A percentile compares a stretch with the other conserved stretches of the same genome.
Evolutionary conservation across 2,797 vertebrate species (phyloP).

Genomic region (Bradypodion ventrale): DNA sequence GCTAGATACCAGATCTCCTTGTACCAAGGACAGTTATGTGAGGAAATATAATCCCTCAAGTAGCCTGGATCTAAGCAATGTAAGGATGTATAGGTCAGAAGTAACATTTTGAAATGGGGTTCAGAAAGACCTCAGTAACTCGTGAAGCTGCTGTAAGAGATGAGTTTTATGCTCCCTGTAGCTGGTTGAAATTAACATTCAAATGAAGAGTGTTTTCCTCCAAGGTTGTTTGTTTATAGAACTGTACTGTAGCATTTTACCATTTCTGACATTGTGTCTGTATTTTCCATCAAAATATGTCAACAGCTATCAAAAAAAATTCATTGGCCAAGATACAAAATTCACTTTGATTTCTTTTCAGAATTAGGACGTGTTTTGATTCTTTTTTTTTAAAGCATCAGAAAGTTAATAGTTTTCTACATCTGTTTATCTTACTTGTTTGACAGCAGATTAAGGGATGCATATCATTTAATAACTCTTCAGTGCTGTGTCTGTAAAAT

Average conservation of each 20-base stretch:
- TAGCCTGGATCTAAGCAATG: too few relatives aligned
- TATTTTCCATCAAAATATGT: neutral
- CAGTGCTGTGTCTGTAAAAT: too few relatives aligned
- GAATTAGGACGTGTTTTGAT: neutral
- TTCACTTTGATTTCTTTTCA: neutral
- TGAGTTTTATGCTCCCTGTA: too few relatives aligned
- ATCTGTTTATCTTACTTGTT: neutral
- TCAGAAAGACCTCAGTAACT: too few relatives aligned
- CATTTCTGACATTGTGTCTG: neutral
- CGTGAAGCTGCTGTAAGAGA: too few relatives aligned
- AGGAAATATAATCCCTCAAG: too few relatives aligned
- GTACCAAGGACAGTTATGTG: too few relatives aligned
- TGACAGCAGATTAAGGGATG: neutral
- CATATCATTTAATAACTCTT: too few relatives aligned
- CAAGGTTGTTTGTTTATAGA: neutral
- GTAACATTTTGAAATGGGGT: too few relatives aligned
- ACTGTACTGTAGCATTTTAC: neutral
- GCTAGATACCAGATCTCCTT: too few relatives aligned
- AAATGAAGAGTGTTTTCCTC: neutral
- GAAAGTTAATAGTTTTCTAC: neutral
- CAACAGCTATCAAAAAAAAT: constrained; percentile 35
- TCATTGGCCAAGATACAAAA: neutral
- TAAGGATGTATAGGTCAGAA: too few relatives aligned
- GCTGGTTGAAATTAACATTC: neutral
- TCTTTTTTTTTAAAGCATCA: neutral